phyloP scores from a whole-genome alignment of 2,113 vertebrate genomes.

The Notarius quadriscutis region DNA sequence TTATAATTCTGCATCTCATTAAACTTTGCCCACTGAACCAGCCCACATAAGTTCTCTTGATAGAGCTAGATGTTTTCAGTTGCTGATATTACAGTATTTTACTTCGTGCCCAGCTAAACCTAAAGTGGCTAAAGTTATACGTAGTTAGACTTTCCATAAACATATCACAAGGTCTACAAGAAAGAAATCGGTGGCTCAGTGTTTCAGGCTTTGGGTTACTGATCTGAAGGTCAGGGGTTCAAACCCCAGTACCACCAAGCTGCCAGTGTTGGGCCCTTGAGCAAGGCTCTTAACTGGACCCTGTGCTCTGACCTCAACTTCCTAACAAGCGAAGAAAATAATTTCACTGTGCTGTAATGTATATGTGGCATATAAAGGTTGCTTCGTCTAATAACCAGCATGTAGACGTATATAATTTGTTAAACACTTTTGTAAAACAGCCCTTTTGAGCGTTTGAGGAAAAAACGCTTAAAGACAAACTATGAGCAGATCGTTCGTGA shows the following conservation, averaged over 20 bases:
- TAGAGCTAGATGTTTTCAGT: not conserved
- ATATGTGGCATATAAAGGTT: too few species aligned
- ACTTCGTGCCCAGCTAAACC: not conserved
- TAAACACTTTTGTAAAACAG: not conserved
- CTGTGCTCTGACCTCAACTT: too few species aligned
- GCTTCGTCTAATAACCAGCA: too few species aligned
- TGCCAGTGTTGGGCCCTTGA: too few species aligned
- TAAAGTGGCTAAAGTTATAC: not conserved
- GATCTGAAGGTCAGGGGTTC: too few species aligned
- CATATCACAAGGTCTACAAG: not conserved
- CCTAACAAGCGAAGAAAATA: too few species aligned
- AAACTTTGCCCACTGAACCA: not conserved
- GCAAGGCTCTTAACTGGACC: too few species aligned
- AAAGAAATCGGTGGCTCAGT: not conserved
- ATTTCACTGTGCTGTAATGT: too few species aligned
- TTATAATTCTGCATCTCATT: not conserved
- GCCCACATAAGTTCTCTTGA: not conserved
- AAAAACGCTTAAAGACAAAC: too few species aligned
- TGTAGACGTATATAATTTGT: not conserved
- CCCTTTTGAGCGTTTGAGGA: not conserved
- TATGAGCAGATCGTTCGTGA: too few species aligned
- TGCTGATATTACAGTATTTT: not conserved
- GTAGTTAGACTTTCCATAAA: not conserved
- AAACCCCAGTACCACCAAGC: too few species aligned
- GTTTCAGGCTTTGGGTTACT: too few species aligned